Percentiles rank a stretch among this genome's conserved stretches.
phyloP scores from a whole-genome alignment of 2,888 invertebrate genomes.

The Leptopilina drosophilae region DNA sequence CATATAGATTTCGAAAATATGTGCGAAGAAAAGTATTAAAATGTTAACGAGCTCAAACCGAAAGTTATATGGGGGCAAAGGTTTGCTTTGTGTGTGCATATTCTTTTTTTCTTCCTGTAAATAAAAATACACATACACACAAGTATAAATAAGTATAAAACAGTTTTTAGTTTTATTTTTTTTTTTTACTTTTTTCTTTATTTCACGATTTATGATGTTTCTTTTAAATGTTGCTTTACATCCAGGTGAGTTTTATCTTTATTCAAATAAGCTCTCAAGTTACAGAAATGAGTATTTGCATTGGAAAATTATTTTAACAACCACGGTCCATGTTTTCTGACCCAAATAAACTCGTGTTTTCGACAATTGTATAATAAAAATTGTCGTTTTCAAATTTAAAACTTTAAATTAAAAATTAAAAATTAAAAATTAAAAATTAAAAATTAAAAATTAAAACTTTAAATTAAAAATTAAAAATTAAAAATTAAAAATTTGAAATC shows the following conservation, averaged over 20 bases:
- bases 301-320: slow-evolving; percentile 6
- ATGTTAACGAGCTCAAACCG: slow-evolving; percentile 27
- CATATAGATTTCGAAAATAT: slow-evolving; percentile 37
- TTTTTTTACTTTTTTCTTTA: not conserved
- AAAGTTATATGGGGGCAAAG: slow-evolving; percentile 29
- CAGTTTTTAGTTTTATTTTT: not conserved
- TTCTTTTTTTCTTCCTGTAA: not conserved
- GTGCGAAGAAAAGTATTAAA: slow-evolving; percentile 32
- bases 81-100: slow-evolving; percentile 16
- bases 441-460: no score
- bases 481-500: no score
- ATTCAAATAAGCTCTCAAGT: slow-evolving; percentile 21
- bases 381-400: no score
- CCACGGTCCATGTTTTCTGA: not conserved
- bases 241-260: slow-evolving; percentile 9
- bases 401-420: no score
- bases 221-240: slow-evolving; percentile 6
- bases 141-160: not conserved
- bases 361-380: no score
- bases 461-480: no score
- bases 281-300: slow-evolving; percentile 17
- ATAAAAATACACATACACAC: slow-evolving; percentile 3
- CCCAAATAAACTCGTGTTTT: no score
- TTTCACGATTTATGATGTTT: slow-evolving; percentile 16
- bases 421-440: no score